phyloP scores from a whole-genome alignment of 2,888 invertebrate genomes.

The Parelbella ahira region DNA sequence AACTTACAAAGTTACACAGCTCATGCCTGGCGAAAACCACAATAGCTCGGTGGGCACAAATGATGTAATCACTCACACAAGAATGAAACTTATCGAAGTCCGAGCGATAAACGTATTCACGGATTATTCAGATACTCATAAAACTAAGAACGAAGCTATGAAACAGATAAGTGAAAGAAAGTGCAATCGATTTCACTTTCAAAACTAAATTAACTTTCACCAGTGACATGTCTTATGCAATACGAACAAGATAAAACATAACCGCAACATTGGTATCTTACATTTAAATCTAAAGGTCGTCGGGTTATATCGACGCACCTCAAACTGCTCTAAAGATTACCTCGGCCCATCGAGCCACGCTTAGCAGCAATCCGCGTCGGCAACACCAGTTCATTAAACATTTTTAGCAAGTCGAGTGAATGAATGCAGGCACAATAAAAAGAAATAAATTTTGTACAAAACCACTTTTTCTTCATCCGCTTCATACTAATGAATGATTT shows the following conservation, averaged over 20 bases:
- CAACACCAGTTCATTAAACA: slow-evolving; percentile 22
- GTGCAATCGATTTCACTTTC: slow-evolving; percentile 80
- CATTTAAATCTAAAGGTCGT: slow-evolving; percentile 58
- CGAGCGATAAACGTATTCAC: slow-evolving; percentile 13
- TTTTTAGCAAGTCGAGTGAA: slow-evolving; percentile 15
- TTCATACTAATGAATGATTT: slow-evolving; percentile 48
- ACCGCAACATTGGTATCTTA: slow-evolving; percentile 63
- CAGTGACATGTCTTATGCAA: slow-evolving; percentile 78
- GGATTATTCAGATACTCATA: slow-evolving; percentile 12
- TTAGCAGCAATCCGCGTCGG: slow-evolving; percentile 5
- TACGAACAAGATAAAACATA: slow-evolving; percentile 71
- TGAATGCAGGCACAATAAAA: slow-evolving; percentile 26
- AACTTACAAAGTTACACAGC: too few relatives aligned
- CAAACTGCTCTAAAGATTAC: slow-evolving; percentile 6
- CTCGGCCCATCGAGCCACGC: slow-evolving; percentile 3
- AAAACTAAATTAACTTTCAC: slow-evolving; percentile 81
- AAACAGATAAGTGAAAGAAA: slow-evolving; percentile 77
- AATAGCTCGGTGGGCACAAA: neutral
- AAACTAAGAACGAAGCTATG: slow-evolving; percentile 45
- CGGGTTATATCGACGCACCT: slow-evolving; percentile 24
- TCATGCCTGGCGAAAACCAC: too few relatives aligned
- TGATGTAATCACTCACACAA: slow-evolving; percentile 1
- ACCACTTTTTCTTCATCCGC: slow-evolving; percentile 44
- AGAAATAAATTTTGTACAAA: slow-evolving; percentile 28
- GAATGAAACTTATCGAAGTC: slow-evolving; percentile 1